Evolutionary conservation across 2,888 invertebrate genomes (phyloP).

Genomic region (Podabrus alpinus): DNA sequence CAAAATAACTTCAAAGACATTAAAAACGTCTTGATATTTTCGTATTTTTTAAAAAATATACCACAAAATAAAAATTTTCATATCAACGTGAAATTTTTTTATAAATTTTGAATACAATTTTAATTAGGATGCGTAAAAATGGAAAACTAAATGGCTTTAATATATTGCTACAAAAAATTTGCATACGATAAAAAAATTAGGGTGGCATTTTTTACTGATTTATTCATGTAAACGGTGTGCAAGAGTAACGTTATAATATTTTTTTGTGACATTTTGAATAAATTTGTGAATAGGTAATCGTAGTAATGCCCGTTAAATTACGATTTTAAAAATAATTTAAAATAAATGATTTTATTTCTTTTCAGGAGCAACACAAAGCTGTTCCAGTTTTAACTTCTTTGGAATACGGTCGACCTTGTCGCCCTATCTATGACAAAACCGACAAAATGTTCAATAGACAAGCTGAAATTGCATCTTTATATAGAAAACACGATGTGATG

Average conservation of each 20-base stretch:
- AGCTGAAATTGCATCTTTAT: conserved; percentile 45
- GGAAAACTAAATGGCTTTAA: not conserved
- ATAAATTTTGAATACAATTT: not conserved
- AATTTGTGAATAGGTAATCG: not conserved
- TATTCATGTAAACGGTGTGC: not conserved
- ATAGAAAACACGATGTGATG: conserved; percentile 45
- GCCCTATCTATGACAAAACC: conserved; percentile 43
- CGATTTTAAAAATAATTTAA: not conserved
- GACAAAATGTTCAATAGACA: conserved; percentile 40
- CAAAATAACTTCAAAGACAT: not conserved
- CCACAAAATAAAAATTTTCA: not conserved
- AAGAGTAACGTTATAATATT: not conserved
- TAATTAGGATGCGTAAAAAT: not conserved
- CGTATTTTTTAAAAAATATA: not conserved
- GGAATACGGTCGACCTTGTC: conserved; percentile 49
- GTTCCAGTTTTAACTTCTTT: conserved; percentile 51
- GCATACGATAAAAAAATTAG: not conserved
- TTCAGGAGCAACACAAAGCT: conserved; percentile 50
- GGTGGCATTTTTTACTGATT: not conserved
- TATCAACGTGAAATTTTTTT: not conserved
- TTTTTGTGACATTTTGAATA: not conserved
- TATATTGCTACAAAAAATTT: not conserved
- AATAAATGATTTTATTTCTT: conserved; percentile 11
- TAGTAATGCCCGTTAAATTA: not conserved
- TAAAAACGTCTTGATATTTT: not conserved